Evolutionary conservation across 2,113 vertebrate species (phyloP).

Genomic region (Ornithorhynchus anatinus): DNA sequence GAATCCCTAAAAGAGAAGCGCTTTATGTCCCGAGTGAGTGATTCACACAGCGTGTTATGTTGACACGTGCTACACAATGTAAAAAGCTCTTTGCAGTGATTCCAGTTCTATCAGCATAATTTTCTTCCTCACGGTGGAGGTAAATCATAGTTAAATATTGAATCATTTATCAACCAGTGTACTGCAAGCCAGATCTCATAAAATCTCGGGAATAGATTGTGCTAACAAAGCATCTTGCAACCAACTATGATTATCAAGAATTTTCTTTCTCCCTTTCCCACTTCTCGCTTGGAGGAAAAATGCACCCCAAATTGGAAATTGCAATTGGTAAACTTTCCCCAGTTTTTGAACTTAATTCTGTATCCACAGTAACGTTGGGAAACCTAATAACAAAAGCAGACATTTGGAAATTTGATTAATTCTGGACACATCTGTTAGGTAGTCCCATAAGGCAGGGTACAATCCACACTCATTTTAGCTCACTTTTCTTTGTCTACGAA

Average conservation of each 20-base stretch:
- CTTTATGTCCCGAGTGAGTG: slow-evolving; percentile 51
- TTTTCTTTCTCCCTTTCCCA: slow-evolving; percentile 11
- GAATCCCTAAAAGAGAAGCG: slow-evolving; percentile 38
- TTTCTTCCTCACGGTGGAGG: slow-evolving; percentile 60
- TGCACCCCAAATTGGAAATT: slow-evolving; percentile 18
- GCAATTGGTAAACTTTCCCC: slow-evolving; percentile 30
- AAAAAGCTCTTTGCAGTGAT: slow-evolving; percentile 61
- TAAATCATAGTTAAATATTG: slow-evolving; percentile 72
- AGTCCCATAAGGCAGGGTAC: too few species aligned
- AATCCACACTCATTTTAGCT: too few species aligned
- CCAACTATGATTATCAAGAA: slow-evolving; percentile 34
- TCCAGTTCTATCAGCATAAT: slow-evolving; percentile 66
- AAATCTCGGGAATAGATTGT: slow-evolving; percentile 32
- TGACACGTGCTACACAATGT: slow-evolving; percentile 55
- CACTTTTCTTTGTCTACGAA: too few species aligned
- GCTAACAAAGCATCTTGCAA: slow-evolving; percentile 49
- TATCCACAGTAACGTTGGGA: too few species aligned
- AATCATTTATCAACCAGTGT: slow-evolving; percentile 66
- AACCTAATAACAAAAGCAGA: too few species aligned
- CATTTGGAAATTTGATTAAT: too few species aligned
- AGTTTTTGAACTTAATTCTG: too few species aligned
- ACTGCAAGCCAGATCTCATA: slow-evolving; percentile 52
- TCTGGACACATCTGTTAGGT: too few species aligned
- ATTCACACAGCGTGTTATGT: slow-evolving; percentile 61
- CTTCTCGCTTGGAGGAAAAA: slow-evolving; percentile 39